Evolutionary conservation across 2,113 vertebrate species (phyloP).

Genomic region (Charina bottae): DNA sequence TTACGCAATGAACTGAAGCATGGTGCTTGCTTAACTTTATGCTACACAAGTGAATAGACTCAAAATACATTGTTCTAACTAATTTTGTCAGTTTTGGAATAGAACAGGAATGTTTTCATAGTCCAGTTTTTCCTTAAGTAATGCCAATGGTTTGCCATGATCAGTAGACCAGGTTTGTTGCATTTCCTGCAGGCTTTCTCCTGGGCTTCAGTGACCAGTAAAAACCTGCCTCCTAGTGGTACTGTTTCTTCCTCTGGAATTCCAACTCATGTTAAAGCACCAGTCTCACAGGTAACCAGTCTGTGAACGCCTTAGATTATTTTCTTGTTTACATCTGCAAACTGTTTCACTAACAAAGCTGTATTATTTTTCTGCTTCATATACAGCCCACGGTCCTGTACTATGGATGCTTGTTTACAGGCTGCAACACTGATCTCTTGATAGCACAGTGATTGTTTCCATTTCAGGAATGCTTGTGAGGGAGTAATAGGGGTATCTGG

Average conservation of each 20-base stretch:
- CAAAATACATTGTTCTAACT: slow-evolving; percentile 59
- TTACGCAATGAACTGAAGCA: slow-evolving; percentile 15
- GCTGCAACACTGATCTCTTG: slow-evolving; percentile 62
- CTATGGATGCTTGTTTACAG: slow-evolving; percentile 78
- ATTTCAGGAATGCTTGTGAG: slow-evolving; percentile 27
- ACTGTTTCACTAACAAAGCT: slow-evolving; percentile 76
- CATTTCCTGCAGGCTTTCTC: slow-evolving; percentile 93
- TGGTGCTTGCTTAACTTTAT: not conserved
- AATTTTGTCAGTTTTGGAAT: slow-evolving; percentile 60
- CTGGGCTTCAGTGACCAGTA: slow-evolving; percentile 99
- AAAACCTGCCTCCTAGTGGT: slow-evolving; percentile 97
- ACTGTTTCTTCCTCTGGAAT: slow-evolving; percentile 93
- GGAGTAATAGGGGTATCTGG: not conserved
- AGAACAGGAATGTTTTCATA: slow-evolving; percentile 70
- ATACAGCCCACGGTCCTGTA: slow-evolving; percentile 75
- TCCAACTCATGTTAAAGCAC: slow-evolving; percentile 95
- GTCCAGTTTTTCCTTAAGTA: slow-evolving; percentile 71
- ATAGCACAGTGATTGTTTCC: slow-evolving; percentile 42
- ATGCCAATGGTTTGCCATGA: slow-evolving; percentile 79
- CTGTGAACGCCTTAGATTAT: slow-evolving; percentile 82
- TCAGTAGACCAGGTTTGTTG: slow-evolving; percentile 83
- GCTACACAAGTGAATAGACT: not conserved
- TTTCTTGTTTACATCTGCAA: slow-evolving; percentile 79
- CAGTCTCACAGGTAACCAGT: slow-evolving; percentile 93
- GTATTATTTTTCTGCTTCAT: slow-evolving; percentile 63